Conservation (phyloP, 2,797 vertebrate genomes). For the Lophius americanus region DNA sequence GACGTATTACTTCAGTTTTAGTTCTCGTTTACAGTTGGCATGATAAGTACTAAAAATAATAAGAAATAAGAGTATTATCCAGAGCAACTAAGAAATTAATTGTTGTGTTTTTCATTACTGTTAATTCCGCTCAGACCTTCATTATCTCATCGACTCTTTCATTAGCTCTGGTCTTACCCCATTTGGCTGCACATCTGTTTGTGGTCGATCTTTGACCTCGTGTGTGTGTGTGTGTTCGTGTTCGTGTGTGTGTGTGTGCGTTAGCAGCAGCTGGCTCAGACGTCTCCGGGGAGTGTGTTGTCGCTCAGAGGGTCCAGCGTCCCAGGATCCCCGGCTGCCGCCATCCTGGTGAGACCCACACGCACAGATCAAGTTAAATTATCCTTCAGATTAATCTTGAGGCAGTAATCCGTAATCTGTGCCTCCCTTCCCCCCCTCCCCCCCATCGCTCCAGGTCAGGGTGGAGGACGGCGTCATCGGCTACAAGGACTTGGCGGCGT, state of each 20-base stretch:
- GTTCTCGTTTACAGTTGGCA: too few species aligned
- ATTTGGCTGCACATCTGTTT: not conserved
- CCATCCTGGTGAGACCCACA: constrained; percentile 86
- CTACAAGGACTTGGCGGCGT: constrained; percentile 93
- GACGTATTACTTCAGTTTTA: too few species aligned
- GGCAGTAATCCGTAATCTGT: constrained; percentile 36
- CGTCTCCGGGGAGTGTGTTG: constrained; percentile 91
- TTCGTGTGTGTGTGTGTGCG: constrained; percentile 45
- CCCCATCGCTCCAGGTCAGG: constrained; percentile 76
- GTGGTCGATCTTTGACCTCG: not conserved
- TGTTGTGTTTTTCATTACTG: too few species aligned
- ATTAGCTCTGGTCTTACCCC: not conserved
- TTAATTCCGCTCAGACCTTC: too few species aligned
- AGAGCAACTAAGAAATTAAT: too few species aligned
- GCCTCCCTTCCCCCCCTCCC: too few species aligned
- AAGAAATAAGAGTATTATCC: too few species aligned
- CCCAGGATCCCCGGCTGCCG: constrained; percentile 87
- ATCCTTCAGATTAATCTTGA: constrained; percentile 36
- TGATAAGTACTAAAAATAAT: too few species aligned
- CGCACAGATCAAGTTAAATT: constrained; percentile 8
- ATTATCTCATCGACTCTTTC: not conserved
- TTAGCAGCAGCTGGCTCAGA: constrained; percentile 83
- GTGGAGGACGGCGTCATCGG: constrained; percentile 91
- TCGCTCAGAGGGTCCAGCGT: constrained; percentile 85
- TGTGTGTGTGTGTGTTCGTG: constrained; percentile 8